Percentiles rank a stretch among this genome's conserved stretches.
These are phyloP conservation scores for Lytechinus variegatus DNA, from an alignment of 35 echinoderm and acorn worm species.

Conservation along the genomic window DNA sequence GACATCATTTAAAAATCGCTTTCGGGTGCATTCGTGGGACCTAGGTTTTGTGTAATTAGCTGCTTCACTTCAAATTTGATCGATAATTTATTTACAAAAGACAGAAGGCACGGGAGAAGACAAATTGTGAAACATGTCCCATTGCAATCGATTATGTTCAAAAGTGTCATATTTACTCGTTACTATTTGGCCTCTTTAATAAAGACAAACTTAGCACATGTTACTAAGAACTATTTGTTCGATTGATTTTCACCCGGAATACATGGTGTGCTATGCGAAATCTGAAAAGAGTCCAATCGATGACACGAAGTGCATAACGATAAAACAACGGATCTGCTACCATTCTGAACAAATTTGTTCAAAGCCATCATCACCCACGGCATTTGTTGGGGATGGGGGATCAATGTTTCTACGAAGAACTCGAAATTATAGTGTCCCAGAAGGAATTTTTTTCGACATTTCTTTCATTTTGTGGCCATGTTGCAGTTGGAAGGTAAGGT, in stretches of 20 bases:
- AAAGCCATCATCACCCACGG: neutral
- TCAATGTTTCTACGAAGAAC: neutral
- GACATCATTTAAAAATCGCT: neutral
- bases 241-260: neutral
- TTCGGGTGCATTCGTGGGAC: neutral
- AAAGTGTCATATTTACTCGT: conserved; percentile 43
- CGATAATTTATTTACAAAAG: neutral
- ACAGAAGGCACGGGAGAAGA: conserved; percentile 2
- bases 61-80: conserved; percentile 19
- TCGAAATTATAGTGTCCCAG: neutral
- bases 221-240: conserved; percentile 12
- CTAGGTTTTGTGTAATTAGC: neutral
- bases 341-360: conserved; percentile 21
- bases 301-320: neutral
- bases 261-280: neutral
- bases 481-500: conserved; percentile 11
- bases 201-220: neutral
- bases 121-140: neutral
- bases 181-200: neutral
- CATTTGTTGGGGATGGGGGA: neutral
- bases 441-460: conserved; percentile 5
- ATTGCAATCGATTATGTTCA: neutral
- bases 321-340: neutral
- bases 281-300: neutral
- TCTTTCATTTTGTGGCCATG: conserved; percentile 31